phyloP scores from a whole-genome alignment of 2,888 invertebrate genomes.

The Drosophila recens region DNA sequence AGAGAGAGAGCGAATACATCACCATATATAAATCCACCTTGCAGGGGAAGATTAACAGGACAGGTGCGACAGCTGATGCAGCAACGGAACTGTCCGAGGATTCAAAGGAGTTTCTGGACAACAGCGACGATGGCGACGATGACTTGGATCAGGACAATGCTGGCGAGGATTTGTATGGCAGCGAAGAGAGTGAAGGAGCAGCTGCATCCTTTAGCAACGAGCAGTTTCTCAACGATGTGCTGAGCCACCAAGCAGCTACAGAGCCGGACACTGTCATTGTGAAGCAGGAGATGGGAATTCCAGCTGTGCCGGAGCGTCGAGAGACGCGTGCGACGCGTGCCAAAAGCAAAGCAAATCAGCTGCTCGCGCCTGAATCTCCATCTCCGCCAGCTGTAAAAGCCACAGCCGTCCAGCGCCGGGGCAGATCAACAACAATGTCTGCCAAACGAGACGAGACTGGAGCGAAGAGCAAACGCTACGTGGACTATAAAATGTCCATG shows the following conservation, averaged over 20 bases:
- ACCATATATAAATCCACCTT: too few relatives aligned
- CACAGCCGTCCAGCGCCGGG: slow-evolving; percentile 21
- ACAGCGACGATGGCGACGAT: slow-evolving; percentile 16
- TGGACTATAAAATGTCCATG: slow-evolving; percentile 59
- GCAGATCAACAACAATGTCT: slow-evolving; percentile 20
- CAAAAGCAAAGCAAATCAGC: slow-evolving; percentile 54
- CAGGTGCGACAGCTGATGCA: background rate
- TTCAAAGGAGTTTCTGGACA: slow-evolving; percentile 11
- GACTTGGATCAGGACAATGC: slow-evolving; percentile 14
- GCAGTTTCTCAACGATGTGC: slow-evolving; percentile 62
- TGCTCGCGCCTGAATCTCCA: background rate
- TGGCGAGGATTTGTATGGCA: slow-evolving; percentile 27
- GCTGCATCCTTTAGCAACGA: slow-evolving; percentile 63
- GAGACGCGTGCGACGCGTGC: slow-evolving; percentile 60
- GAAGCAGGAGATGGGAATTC: slow-evolving; percentile 7
- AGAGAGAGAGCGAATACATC: too few relatives aligned
- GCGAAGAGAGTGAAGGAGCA: slow-evolving; percentile 35
- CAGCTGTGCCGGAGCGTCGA: slow-evolving; percentile 42
- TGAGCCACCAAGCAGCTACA: slow-evolving; percentile 15
- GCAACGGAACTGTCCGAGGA: slow-evolving; percentile 29
- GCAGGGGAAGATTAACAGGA: slow-evolving; percentile 4
- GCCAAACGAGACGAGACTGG: slow-evolving; percentile 19
- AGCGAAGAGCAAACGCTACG: slow-evolving; percentile 48
- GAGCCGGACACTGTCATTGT: background rate
- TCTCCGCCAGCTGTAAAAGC: slow-evolving; percentile 15